Evolutionary conservation across 2,797 vertebrate genomes (phyloP).

Genomic region (Eulemur mongoz): DNA sequence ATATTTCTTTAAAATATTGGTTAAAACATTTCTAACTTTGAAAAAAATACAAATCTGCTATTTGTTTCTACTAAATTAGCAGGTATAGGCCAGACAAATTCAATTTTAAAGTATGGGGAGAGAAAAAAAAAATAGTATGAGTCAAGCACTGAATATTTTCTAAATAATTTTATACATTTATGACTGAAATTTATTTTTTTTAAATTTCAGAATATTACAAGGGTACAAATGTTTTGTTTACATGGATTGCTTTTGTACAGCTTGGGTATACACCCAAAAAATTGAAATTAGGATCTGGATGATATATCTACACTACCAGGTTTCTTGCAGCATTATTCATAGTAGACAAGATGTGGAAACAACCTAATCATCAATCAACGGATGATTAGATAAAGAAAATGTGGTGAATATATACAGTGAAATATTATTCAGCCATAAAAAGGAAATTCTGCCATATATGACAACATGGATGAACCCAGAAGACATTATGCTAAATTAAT

Average conservation of each 20-base stretch:
- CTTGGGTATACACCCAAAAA: not conserved
- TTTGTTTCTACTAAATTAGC: not conserved
- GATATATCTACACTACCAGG: not conserved
- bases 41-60: not conserved
- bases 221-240: no score
- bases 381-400: not conserved
- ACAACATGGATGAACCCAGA: not conserved
- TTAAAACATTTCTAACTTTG: not conserved
- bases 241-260: no score
- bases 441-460: not conserved
- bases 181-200: not conserved
- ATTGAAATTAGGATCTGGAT: not conserved
- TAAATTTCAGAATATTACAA: no score
- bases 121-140: not conserved
- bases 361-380: not conserved
- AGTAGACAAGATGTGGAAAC: not conserved
- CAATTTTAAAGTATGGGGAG: not conserved
- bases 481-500: not conserved
- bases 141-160: not conserved
- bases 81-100: not conserved
- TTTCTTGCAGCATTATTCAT: not conserved
- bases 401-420: rapidly evolving
- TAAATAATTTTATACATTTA: not conserved
- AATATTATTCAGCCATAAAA: not conserved
- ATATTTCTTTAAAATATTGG: not conserved